Evolutionary conservation across 2,888 invertebrate genomes (phyloP), one percentile per base, ranked within the genome.

Genomic region (Meloe dianella): DNA sequence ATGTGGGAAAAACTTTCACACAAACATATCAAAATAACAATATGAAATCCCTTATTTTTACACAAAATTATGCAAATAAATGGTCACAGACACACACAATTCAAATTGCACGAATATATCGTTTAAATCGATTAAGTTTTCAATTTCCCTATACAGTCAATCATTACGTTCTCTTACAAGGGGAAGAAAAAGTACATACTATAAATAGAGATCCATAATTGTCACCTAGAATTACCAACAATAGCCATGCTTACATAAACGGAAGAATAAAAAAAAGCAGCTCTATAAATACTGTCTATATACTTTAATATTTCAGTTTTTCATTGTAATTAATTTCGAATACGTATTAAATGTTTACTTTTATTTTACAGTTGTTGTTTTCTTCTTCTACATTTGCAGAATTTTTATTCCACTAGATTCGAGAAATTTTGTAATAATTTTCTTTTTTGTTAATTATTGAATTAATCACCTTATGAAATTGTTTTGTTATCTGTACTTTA

Each of bases 391-490:
- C 38, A 38, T 14, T 14, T 38, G 38, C 6, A 5, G 12, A 14
- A 38, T 38, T 38, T 38, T 38, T 38, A 14, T 38, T 12, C n/a
- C n/a, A 5, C n/a, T 14, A n/a, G n/a, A n/a, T n/a, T 38, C 14
- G n/a, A 38, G 14, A 38, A 38, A 38, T n/a, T 38, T 38, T 12
- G 14, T n/a, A 38, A 38, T n/a, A 38, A 38, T 14, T 14, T 38
- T n/a, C n/a, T n/a, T n/a, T 38, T 14, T 38, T 38, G 38, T 38
- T 20, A 8, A 47, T 47, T 20, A 17, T 47, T 9, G 47, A 47
- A 47, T 47, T n/a, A 47, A 47, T 47, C 9, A 47, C 47, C 47
- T 17, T 47, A n/a, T 47, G 8, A 47, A 47, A 47, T 47, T 47
- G 20, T 20, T 47, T 47, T 20, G 38, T 38, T 17, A 47, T 20